Base-by-base conservation (phyloP, 1,140 invertebrate genomes). In the Cydia strobilella region DNA sequence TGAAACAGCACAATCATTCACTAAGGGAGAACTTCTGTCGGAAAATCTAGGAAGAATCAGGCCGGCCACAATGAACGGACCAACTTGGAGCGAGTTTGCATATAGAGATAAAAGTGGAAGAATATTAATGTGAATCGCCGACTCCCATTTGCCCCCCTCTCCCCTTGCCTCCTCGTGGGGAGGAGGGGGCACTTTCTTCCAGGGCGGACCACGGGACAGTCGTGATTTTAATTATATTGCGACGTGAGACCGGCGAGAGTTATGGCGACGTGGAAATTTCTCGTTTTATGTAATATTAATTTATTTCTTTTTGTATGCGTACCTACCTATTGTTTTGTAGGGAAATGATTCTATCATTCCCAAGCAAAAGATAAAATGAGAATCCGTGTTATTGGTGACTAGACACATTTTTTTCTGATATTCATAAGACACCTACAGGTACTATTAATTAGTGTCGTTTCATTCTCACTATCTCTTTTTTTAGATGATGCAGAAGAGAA, bases 41-140 rank as follows among this genome's bases (percentile, higher is more conserved):
- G 35, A 35, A 48, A 74, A 66, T 80, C 75, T 81, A 79, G 80
- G 80, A 86, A 85, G 88, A 92, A 92, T 90, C 87, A 87, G 85
- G 82, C 82, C 82, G 82, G 84, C 86, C 88, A 93, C 90, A 93
- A 91, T 91, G 90, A 90, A 84, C 82, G 86, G 83, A 87, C 84
- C 75, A 87, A 87, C 80, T 92, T 89, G 83, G 86, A 90, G 90
- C 91, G 90, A 91, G 91, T 93, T 93, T 93, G 91, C 91, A 93
- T 93, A 93, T 93, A 93, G 90, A 93, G 91, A 93, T 93, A 93
- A 92, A 92, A 91, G 88, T 90, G 88, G 90, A 86, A 59, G 90
- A 91, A 93, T 93, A 93, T 93, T 93, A 93, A 93, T 93, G 90
- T 89, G 89, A 83, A 86, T 86, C 84, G 84, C 84, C 86, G 74